These are phyloP conservation scores for Rhynchotus rufescens DNA, from an alignment of 2,797 vertebrate genomes.

Conservation along the genomic window DNA sequence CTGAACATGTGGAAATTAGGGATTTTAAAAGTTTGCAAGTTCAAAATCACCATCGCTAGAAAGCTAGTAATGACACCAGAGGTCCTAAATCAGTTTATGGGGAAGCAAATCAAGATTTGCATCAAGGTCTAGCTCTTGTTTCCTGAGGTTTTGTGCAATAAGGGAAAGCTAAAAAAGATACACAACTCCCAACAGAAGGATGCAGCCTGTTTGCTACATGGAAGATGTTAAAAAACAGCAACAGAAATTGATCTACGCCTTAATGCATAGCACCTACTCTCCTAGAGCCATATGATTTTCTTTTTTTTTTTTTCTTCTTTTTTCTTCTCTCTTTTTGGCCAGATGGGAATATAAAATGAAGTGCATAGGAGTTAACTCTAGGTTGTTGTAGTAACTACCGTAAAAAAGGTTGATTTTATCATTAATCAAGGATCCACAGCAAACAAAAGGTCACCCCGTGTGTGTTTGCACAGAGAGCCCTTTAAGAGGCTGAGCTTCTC, in stretches of 20 bases:
- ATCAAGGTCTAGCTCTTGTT: not conserved
- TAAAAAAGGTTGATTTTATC: not conserved
- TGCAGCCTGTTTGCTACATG: not conserved
- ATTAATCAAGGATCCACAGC: not conserved
- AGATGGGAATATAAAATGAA: not conserved
- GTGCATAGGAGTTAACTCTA: not conserved
- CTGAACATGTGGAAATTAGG: not conserved
- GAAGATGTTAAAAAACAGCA: not conserved
- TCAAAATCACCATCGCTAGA: not conserved
- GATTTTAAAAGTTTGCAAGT: not conserved
- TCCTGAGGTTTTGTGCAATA: not conserved
- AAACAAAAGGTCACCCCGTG: not conserved
- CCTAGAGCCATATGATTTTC: not conserved
- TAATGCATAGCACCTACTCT: not conserved
- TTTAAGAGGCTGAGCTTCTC: not conserved
- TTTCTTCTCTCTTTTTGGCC: not conserved
- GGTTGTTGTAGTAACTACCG: not conserved
- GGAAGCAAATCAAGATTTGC: not conserved
- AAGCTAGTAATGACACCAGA: not conserved
- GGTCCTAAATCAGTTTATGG: not conserved
- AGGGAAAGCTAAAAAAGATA: not conserved
- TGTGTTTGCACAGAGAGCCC: not conserved
- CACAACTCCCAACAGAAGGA: not conserved
- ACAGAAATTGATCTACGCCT: accelerated
- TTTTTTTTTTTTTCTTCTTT: no score